Conservation (phyloP, 2,797 vertebrate genomes). For the Silurus lanzhouensis region DNA sequence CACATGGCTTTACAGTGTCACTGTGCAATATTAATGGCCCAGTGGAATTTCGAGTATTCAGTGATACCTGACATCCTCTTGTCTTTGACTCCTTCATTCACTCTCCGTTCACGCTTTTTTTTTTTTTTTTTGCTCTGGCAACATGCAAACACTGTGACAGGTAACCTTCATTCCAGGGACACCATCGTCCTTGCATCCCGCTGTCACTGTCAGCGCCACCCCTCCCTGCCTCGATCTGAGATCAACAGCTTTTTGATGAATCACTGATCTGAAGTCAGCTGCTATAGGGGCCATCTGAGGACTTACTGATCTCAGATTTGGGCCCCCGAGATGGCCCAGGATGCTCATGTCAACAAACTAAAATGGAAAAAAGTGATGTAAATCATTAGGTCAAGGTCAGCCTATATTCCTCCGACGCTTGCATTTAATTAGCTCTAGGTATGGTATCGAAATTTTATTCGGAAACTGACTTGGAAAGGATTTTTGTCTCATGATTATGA, state of each 20-base stretch:
- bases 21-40: conserved; percentile 46
- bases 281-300: neutral
- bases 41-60: conserved; percentile 32
- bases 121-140: neutral
- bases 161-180: conserved; percentile 41
- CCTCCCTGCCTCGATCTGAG: neutral
- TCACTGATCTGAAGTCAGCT: neutral
- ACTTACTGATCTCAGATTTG: neutral
- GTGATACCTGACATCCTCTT: conserved; percentile 31
- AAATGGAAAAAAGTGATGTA: neutral
- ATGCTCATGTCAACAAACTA: too few relatives aligned
- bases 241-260: neutral
- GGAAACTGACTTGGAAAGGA: neutral
- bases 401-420: neutral
- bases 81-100: conserved; percentile 12
- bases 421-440: conserved; percentile 9
- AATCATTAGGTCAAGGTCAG: neutral
- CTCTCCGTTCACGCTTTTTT: neutral
- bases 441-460: neutral
- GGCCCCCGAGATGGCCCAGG: too few relatives aligned
- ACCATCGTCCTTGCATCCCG: neutral
- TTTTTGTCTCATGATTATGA: neutral
- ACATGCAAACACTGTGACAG: neutral
- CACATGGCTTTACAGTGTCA: conserved; percentile 19
- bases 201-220: conserved; percentile 18